Conservation (phyloP, 2,888 invertebrate genomes). For the Chouioia cunea region DNA sequence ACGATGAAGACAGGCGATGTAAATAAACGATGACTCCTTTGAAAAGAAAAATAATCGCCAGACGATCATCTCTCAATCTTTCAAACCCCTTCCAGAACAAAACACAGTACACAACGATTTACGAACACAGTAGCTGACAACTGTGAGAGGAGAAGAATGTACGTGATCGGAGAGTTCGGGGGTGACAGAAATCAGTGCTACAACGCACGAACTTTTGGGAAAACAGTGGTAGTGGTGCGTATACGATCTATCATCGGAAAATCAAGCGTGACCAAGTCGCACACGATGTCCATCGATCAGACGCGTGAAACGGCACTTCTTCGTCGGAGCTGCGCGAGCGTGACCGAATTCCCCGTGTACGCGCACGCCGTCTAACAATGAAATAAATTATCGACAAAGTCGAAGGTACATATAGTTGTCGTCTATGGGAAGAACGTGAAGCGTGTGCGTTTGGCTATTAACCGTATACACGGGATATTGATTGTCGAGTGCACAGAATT, state of each 20-base stretch:
- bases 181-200: too few relatives aligned
- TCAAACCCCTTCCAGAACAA: too few relatives aligned
- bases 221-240: background rate
- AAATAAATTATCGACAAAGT: slow-evolving; percentile 49
- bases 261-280: slow-evolving; percentile 40
- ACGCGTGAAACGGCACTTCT: slow-evolving; percentile 48
- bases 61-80: too few relatives aligned
- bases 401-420: too few relatives aligned
- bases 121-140: too few relatives aligned
- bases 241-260: slow-evolving; percentile 42
- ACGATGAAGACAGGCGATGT: too few relatives aligned
- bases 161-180: too few relatives aligned
- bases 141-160: too few relatives aligned
- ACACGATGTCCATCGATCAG: slow-evolving; percentile 49
- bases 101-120: too few relatives aligned
- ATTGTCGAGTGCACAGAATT: too few relatives aligned
- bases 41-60: too few relatives aligned
- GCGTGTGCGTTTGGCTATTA: slow-evolving; percentile 8
- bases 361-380: slow-evolving; percentile 52
- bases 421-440: background rate
- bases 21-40: too few relatives aligned
- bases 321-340: slow-evolving; percentile 38
- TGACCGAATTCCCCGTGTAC: slow-evolving; percentile 38
- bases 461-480: background rate
- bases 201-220: background rate